Evolutionary conservation across 2,113 vertebrate species (phyloP).

Genomic region (human): GRCh38 chr14:88954501-88955000

Average conservation of each 20-base stretch:
- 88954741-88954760: conserved; percentile 35
- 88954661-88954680: background rate
- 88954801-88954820: conserved; percentile 51
- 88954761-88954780: conserved; percentile 26
- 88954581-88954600: conserved; percentile 37
- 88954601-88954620: background rate
- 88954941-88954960: conserved; percentile 69
- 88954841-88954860: conserved; percentile 28
- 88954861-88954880: conserved; percentile 56
- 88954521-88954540: too few relatives aligned
- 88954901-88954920: conserved; percentile 64
- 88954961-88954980: conserved; percentile 70
- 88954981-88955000: conserved; percentile 74
- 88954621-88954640: background rate
- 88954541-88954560: too few relatives aligned
- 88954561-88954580: conserved; percentile 7
- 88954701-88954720: background rate
- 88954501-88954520: too few relatives aligned
- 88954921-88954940: conserved; percentile 43
- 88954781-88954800: background rate
- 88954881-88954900: conserved; percentile 69
- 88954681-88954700: conserved; percentile 12
- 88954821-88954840: conserved; percentile 53
- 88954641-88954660: background rate
- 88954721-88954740: background rate